Percentiles rank a stretch among this genome's conserved stretches.
These are phyloP conservation scores for Apis florea DNA, from an alignment of 1,140 invertebrate genomes.

Conservation along the genomic window DNA sequence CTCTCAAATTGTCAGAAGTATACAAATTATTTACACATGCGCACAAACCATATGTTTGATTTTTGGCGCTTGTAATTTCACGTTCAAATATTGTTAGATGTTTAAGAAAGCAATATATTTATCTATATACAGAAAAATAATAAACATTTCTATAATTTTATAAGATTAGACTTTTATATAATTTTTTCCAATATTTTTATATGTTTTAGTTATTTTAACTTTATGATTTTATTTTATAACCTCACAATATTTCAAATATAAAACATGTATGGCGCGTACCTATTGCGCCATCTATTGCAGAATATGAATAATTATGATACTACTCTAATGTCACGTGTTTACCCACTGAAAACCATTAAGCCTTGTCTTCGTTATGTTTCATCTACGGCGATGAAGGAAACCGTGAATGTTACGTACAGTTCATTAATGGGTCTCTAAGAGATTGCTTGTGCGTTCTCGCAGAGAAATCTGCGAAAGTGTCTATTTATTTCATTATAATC, in stretches of 20 bases:
- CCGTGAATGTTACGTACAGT: slow-evolving; percentile 58
- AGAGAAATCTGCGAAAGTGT: slow-evolving; percentile 24
- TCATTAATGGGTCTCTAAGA: slow-evolving; percentile 57
- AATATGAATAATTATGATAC: not conserved
- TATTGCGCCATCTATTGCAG: slow-evolving; percentile 7
- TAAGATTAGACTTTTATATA: not conserved
- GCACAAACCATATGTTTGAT: not conserved
- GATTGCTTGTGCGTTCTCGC: slow-evolving; percentile 18
- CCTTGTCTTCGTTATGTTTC: slow-evolving; percentile 30
- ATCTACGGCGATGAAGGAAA: slow-evolving; percentile 35
- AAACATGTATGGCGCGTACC: not conserved
- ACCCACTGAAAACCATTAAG: slow-evolving; percentile 5
- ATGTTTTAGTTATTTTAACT: not conserved
- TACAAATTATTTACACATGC: not conserved
- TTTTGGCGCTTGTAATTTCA: not conserved
- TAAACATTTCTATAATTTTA: not conserved
- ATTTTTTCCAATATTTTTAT: not conserved
- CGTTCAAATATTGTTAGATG: not conserved
- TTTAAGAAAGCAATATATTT: too few relatives aligned
- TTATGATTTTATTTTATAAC: not conserved
- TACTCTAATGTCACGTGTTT: slow-evolving; percentile 50
- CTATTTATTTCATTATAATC: not conserved
- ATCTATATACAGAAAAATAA: too few relatives aligned
- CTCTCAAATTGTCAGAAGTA: slow-evolving; percentile 8
- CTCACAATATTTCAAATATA: not conserved